These are phyloP conservation scores for Agraylea sexmaculata DNA, from an alignment of 1,140 invertebrate genomes.

Conservation along the genomic window DNA sequence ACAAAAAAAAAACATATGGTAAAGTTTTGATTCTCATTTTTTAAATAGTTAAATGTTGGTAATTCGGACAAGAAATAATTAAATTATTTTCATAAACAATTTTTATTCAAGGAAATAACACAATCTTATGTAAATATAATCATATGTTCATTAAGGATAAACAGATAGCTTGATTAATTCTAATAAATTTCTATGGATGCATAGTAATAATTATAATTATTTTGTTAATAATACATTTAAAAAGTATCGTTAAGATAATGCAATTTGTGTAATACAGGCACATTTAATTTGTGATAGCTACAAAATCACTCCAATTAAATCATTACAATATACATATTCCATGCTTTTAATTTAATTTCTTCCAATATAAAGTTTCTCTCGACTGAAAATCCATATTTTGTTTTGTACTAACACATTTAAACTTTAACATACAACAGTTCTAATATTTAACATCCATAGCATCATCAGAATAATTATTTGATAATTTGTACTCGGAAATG, in stretches of 20 bases:
- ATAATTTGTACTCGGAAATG: no score
- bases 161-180: constrained; percentile 21
- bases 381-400: no score
- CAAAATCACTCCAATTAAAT: no score
- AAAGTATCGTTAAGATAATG: no score
- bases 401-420: no score
- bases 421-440: no score
- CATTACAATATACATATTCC: no score
- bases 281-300: constrained; percentile 19
- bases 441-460: no score
- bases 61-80: no score
- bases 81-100: constrained; percentile 21
- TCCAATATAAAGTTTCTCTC: no score
- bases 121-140: constrained; percentile 22
- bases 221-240: constrained; percentile 16
- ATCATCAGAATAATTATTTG: no score
- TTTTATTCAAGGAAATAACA: constrained; percentile 22
- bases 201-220: constrained; percentile 16
- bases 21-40: background rate
- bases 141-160: constrained; percentile 20
- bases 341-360: no score
- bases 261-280: constrained; percentile 22
- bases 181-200: constrained; percentile 23
- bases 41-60: background rate
- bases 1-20: background rate